phyloP scores from a whole-genome alignment of 2,797 vertebrate genomes.

The Aphelocoma californica region DNA sequence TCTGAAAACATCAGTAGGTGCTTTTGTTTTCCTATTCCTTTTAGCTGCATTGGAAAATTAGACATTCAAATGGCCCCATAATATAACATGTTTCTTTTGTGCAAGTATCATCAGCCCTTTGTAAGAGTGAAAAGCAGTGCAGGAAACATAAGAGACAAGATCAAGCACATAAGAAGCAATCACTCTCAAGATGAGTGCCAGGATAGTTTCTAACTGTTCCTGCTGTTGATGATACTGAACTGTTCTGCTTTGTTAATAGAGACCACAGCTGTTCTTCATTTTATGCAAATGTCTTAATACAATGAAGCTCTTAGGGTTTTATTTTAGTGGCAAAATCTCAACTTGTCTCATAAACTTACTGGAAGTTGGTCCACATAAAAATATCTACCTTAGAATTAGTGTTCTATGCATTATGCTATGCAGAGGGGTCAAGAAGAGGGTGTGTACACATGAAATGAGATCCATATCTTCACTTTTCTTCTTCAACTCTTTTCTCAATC shows the following conservation, averaged over 20 bases:
- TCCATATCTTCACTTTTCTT: neutral
- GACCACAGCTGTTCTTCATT: neutral
- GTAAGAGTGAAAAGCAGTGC: neutral
- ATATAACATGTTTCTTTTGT: neutral
- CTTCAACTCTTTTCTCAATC: neutral
- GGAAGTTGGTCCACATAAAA: neutral
- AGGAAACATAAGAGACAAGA: neutral
- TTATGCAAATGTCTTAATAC: neutral
- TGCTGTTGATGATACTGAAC: neutral
- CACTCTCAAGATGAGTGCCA: neutral
- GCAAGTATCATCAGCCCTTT: neutral
- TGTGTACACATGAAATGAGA: neutral
- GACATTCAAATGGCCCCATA: neutral
- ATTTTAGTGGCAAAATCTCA: neutral
- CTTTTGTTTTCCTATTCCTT: neutral
- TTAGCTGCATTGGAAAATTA: neutral
- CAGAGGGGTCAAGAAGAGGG: neutral
- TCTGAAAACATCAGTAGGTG: neutral
- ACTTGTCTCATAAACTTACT: neutral
- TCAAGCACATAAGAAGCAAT: neutral
- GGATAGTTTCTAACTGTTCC: neutral
- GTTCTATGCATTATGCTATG: neutral
- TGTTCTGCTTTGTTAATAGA: neutral
- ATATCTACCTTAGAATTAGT: neutral
- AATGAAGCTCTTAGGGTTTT: neutral